Percentiles rank a stretch among this genome's conserved stretches.
Evolutionary conservation across 2,888 invertebrate species (phyloP).

Genomic region (Chrysolina oricalcia): DNA sequence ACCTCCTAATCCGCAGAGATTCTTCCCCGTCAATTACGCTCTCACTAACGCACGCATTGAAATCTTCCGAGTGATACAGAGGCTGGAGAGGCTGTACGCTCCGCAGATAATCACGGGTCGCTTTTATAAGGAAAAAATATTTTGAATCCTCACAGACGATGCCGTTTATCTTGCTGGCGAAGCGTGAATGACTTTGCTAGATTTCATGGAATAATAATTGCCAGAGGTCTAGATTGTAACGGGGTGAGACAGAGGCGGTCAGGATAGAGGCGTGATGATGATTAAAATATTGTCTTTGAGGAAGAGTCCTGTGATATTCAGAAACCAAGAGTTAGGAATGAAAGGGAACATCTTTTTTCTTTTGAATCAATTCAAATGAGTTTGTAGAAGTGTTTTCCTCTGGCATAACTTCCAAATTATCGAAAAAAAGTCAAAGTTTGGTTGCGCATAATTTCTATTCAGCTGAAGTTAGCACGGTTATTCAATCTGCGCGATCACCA

Average conservation of each 20-base stretch:
- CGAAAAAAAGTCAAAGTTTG: too few species aligned
- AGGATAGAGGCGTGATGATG: not conserved
- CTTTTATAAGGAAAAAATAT: conserved; percentile 17
- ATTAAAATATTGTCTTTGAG: not conserved
- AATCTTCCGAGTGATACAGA: not conserved
- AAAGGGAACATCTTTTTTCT: too few species aligned
- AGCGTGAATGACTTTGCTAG: conserved; percentile 1
- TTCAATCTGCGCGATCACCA: too few species aligned
- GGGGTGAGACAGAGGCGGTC: not conserved
- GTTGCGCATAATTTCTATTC: too few species aligned
- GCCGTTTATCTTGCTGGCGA: conserved; percentile 10
- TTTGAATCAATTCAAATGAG: too few species aligned
- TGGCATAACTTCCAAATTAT: too few species aligned
- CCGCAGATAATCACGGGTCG: conserved; percentile 12
- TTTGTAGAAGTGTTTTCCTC: too few species aligned
- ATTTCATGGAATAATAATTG: conserved; percentile 15
- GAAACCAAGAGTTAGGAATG: too few species aligned
- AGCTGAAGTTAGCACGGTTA: too few species aligned
- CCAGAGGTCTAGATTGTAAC: not conserved
- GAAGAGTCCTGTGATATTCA: not conserved
- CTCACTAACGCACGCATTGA: not conserved
- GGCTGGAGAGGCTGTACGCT: not conserved
- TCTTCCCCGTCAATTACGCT: not conserved
- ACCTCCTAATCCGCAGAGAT: not conserved
- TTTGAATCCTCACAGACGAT: not conserved